phyloP scores from a whole-genome alignment of 1,140 invertebrate species.

The Zaprionus ghesquierei region DNA sequence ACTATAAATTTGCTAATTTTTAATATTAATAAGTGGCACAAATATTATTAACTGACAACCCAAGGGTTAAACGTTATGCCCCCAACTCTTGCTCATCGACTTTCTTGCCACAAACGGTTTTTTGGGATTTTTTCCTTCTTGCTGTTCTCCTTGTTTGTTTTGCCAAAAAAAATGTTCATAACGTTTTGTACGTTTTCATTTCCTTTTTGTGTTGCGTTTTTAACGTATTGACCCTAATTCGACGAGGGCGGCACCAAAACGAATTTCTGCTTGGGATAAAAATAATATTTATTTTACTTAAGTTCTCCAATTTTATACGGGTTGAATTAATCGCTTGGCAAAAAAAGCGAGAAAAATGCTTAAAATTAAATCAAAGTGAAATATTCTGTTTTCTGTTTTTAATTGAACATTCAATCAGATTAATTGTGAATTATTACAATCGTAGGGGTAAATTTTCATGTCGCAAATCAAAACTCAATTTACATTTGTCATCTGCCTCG shows the following conservation, averaged over 20 bases:
- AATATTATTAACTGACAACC: too few species aligned
- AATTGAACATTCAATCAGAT: conserved; percentile 25
- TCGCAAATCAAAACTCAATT: conserved; percentile 45
- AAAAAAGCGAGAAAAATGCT: neutral
- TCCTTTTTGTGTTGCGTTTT: conserved; percentile 60
- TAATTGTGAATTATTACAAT: conserved; percentile 25
- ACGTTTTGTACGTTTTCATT: conserved; percentile 58
- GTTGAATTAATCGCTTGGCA: neutral
- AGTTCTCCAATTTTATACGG: neutral
- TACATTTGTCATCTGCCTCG: conserved; percentile 7
- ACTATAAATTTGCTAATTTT: too few species aligned
- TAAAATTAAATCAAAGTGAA: neutral
- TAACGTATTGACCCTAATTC: conserved; percentile 72
- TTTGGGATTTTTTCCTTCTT: conserved; percentile 4
- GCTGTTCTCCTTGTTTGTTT: conserved; percentile 14
- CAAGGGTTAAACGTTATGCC: conserved; percentile 29
- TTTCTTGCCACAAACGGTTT: conserved; percentile 20
- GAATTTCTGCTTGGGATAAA: conserved; percentile 21
- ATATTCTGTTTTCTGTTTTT: neutral
- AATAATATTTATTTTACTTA: neutral
- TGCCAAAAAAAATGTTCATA: conserved; percentile 27
- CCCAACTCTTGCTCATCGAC: neutral
- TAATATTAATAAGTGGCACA: too few species aligned
- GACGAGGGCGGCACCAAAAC: conserved; percentile 4
- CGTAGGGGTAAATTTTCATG: conserved; percentile 4